Evolutionary conservation across 2,797 vertebrate genomes (phyloP).

Genomic region (Hephaestus fuliginosus): DNA sequence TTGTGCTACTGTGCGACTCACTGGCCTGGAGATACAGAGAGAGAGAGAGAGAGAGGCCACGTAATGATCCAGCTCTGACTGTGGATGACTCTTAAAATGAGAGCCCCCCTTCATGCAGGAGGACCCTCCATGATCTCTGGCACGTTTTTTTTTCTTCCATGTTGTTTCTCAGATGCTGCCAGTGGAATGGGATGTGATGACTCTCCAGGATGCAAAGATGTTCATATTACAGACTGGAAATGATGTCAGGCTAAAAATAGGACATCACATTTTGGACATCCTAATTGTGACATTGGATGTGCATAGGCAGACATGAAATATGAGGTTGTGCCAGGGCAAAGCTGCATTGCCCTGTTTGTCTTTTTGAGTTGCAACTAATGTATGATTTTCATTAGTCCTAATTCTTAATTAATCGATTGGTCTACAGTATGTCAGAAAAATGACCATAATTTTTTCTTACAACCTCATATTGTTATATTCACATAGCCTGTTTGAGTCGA

Average conservation of each 20-base stretch:
- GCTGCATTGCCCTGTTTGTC: no score
- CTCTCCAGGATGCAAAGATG: background rate
- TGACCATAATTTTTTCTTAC: background rate
- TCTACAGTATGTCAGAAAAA: background rate
- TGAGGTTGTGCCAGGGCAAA: background rate
- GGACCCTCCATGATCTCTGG: conserved; percentile 30
- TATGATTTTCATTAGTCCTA: background rate
- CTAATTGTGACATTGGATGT: conserved; percentile 5
- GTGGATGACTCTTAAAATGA: conserved; percentile 35
- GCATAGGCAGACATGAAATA: background rate
- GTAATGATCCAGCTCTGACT: conserved; percentile 18
- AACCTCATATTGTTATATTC: background rate
- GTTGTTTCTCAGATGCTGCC: conserved; percentile 19
- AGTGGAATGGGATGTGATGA: no score
- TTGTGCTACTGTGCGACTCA: conserved; percentile 45
- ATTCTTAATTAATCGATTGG: fast-evolving
- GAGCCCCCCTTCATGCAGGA: conserved; percentile 22
- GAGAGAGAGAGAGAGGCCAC: conserved; percentile 6
- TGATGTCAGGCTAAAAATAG: conserved; percentile 24
- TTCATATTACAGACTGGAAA: conserved; percentile 2
- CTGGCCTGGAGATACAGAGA: conserved; percentile 4
- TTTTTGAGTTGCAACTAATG: background rate
- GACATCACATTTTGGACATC: conserved; percentile 3
- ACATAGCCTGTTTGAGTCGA: background rate
- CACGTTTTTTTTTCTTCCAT: background rate